These are phyloP conservation scores for Himalopsyche anomala DNA, from an alignment of 2,888 invertebrate species.

Conservation along the genomic window DNA sequence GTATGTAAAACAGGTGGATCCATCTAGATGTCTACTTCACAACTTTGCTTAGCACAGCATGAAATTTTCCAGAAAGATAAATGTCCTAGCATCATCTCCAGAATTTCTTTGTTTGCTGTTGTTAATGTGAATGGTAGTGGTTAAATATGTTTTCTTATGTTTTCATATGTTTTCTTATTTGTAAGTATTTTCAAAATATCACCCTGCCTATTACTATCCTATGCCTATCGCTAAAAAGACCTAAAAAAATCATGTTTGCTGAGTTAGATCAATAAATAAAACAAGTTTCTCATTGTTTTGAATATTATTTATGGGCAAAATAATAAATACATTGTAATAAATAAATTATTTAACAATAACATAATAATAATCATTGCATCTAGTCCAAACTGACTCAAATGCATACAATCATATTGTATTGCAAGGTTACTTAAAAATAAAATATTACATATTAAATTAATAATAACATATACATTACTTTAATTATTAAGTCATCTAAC, in stretches of 20 bases:
- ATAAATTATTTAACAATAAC: slow-evolving; percentile 62
- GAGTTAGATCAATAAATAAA: slow-evolving; percentile 41
- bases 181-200: no score
- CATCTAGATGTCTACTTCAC: no score
- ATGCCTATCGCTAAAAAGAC: slow-evolving; percentile 17
- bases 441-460: slow-evolving; percentile 50
- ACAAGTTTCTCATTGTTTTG: slow-evolving; percentile 58
- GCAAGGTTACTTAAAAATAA: slow-evolving; percentile 48
- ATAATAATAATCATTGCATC: slow-evolving; percentile 45
- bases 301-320: slow-evolving; percentile 65
- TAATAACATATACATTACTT: slow-evolving; percentile 47
- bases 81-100: no score
- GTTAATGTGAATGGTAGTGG: no score
- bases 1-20: no score
- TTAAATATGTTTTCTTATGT: no score
- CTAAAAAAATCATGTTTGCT: not conserved
- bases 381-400: slow-evolving; percentile 36
- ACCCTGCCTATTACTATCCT: no score
- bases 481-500: slow-evolving; percentile 37
- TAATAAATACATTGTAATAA: slow-evolving; percentile 63
- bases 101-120: no score
- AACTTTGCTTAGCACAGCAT: no score
- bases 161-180: no score
- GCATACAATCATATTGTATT: slow-evolving; percentile 43
- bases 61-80: no score